Evolutionary conservation across 2,113 vertebrate genomes (phyloP).

Genomic region (Crocuta crocuta): DNA sequence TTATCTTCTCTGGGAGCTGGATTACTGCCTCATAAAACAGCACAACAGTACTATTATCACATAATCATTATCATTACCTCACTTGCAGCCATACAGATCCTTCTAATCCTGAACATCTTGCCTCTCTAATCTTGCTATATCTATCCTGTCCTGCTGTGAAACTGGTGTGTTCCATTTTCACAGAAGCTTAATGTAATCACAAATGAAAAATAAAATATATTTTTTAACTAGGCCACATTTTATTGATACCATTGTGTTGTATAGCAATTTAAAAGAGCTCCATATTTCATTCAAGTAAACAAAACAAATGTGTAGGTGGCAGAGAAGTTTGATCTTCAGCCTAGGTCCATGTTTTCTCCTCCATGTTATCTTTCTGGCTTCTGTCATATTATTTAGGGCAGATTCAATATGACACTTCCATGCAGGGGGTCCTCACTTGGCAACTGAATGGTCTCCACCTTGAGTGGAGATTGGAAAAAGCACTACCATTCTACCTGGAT

Average conservation of each 20-base stretch:
- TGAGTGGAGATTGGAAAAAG: neutral
- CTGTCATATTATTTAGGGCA: neutral
- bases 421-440: neutral
- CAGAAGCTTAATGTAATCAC: slow-evolving; percentile 66
- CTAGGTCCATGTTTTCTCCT: neutral
- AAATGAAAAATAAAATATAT: slow-evolving; percentile 73
- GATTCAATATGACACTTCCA: neutral
- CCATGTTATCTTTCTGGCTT: slow-evolving; percentile 4
- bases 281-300: slow-evolving; percentile 46
- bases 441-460: neutral
- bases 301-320: neutral
- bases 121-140: slow-evolving; percentile 63
- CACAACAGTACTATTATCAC: slow-evolving; percentile 75
- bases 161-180: slow-evolving; percentile 76
- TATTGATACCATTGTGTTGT: slow-evolving; percentile 54
- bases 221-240: slow-evolving; percentile 71
- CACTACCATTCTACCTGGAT: neutral
- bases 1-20: slow-evolving; percentile 73
- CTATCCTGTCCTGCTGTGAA: slow-evolving; percentile 77
- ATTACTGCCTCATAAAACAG: slow-evolving; percentile 75
- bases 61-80: slow-evolving; percentile 80
- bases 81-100: slow-evolving; percentile 43
- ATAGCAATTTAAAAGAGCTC: slow-evolving; percentile 52
- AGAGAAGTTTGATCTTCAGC: neutral
- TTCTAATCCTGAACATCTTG: slow-evolving; percentile 69